A percentile compares a stretch with the other conserved stretches of the same genome.
Evolutionary conservation across 1,140 invertebrate species (phyloP).

Genomic region (Lysiphlebus fabarum): DNA sequence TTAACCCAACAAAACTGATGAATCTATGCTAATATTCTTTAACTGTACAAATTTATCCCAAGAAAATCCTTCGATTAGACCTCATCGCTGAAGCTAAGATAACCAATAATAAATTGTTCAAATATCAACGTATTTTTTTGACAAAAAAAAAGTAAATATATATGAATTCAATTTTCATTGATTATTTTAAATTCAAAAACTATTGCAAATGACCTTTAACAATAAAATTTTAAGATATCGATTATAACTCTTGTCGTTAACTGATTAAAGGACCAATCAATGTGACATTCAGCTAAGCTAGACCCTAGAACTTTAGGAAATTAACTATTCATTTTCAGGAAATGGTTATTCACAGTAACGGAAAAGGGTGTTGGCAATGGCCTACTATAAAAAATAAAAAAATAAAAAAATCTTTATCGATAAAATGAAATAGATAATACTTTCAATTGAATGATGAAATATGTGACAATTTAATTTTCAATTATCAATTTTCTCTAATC

Average conservation of each 20-base stretch:
- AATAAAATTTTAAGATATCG: conserved; percentile 24
- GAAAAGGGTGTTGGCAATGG: conserved; percentile 38
- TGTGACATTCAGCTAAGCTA: conserved; percentile 49
- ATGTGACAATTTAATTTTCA: conserved; percentile 54
- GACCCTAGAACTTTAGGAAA: conserved; percentile 53
- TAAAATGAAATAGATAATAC: conserved; percentile 21
- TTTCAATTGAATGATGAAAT: conserved; percentile 30
- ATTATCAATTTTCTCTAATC: conserved; percentile 34
- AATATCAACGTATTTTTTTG: too few relatives aligned
- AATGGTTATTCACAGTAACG: conserved; percentile 50
- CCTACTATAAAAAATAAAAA: conserved; percentile 8
- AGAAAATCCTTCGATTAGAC: too few relatives aligned
- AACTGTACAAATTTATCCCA: too few relatives aligned
- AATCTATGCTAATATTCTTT: too few relatives aligned
- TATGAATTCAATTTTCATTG: too few relatives aligned
- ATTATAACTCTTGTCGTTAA: conserved; percentile 42
- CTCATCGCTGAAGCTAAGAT: too few relatives aligned
- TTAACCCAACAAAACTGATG: too few relatives aligned
- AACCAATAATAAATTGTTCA: too few relatives aligned
- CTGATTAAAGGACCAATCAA: conserved; percentile 56
- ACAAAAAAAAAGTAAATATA: too few relatives aligned
- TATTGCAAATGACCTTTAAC: conserved; percentile 21
- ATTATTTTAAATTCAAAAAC: neutral
- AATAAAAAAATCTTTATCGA: conserved; percentile 22
- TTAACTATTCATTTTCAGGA: conserved; percentile 53